A percentile compares a stretch with the other conserved stretches of the same genome.
Evolutionary conservation across 2,113 vertebrate genomes (phyloP).

Genomic region (Hippocampus guttulatus): DNA sequence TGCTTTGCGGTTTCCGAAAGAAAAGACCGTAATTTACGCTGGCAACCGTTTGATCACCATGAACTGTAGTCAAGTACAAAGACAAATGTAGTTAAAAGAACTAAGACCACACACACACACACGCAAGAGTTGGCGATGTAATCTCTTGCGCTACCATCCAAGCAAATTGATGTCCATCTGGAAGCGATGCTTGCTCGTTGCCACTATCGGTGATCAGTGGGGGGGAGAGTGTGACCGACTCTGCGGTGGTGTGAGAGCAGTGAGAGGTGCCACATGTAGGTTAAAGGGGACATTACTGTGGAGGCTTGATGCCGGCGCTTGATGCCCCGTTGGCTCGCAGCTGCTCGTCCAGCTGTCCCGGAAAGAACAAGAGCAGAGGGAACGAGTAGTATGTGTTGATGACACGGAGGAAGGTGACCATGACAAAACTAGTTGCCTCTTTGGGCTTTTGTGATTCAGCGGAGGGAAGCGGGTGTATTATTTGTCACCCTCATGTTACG

Average conservation of each 20-base stretch:
- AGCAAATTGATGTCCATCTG: slow-evolving; percentile 9
- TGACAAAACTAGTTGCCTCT: slow-evolving; percentile 43
- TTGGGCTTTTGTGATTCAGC: slow-evolving; percentile 7
- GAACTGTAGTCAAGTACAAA: neutral
- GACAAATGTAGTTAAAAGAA: neutral
- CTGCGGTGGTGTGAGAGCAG: slow-evolving; percentile 23
- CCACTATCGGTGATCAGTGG: slow-evolving; percentile 5
- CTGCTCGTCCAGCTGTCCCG: slow-evolving; percentile 63
- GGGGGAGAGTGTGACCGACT: slow-evolving; percentile 17
- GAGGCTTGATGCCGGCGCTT: slow-evolving; percentile 38
- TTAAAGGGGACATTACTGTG: slow-evolving; percentile 47
- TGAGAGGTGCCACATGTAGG: slow-evolving; percentile 33
- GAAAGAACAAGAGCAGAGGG: slow-evolving; percentile 17
- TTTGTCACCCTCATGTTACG: slow-evolving; percentile 31
- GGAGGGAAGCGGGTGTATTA: slow-evolving; percentile 25
- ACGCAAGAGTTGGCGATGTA: neutral
- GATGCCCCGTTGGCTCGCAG: slow-evolving; percentile 52
- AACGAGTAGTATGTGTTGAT: neutral
- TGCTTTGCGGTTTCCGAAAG: neutral
- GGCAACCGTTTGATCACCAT: neutral
- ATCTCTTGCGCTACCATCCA: neutral
- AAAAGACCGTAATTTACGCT: neutral
- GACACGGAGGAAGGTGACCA: slow-evolving; percentile 40
- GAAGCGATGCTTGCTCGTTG: neutral
- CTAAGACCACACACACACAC: neutral